Percentiles rank a stretch among this genome's conserved stretches.
Evolutionary conservation across 2,113 vertebrate genomes (phyloP).

Genomic region (Ammodytes marinus): DNA sequence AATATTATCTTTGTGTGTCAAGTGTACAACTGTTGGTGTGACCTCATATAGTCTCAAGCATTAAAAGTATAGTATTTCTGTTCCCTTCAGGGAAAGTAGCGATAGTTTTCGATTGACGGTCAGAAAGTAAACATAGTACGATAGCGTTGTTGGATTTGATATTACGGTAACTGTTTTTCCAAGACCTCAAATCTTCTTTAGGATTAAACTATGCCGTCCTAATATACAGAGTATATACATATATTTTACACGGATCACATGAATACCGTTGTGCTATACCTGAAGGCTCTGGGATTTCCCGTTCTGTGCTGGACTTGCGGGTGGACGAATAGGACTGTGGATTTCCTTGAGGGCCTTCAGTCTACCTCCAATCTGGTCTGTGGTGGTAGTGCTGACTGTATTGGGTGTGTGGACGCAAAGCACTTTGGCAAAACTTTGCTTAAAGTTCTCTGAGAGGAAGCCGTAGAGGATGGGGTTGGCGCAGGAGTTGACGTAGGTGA

Average conservation of each 20-base stretch:
- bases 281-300: slow-evolving; percentile 82
- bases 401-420: slow-evolving; percentile 86
- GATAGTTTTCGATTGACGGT: too few relatives aligned
- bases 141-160: too few relatives aligned
- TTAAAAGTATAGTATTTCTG: too few relatives aligned
- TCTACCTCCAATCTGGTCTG: neutral
- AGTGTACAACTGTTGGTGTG: too few relatives aligned
- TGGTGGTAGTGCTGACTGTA: slow-evolving; percentile 29
- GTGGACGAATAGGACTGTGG: slow-evolving; percentile 67
- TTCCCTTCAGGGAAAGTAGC: too few relatives aligned
- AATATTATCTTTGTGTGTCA: too few relatives aligned
- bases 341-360: slow-evolving; percentile 64
- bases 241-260: neutral
- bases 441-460: slow-evolving; percentile 94
- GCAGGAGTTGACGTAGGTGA: slow-evolving; percentile 95
- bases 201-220: too few relatives aligned
- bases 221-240: too few relatives aligned
- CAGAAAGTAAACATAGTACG: too few relatives aligned
- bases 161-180: too few relatives aligned
- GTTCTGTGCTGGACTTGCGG: slow-evolving; percentile 82
- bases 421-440: slow-evolving; percentile 91
- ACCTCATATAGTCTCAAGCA: too few relatives aligned
- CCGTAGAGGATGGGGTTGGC: slow-evolving; percentile 93
- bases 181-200: too few relatives aligned
- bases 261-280: slow-evolving; percentile 60